Conservation (phyloP, 2,113 vertebrate species). For the Neolamprologus toae region DNA sequence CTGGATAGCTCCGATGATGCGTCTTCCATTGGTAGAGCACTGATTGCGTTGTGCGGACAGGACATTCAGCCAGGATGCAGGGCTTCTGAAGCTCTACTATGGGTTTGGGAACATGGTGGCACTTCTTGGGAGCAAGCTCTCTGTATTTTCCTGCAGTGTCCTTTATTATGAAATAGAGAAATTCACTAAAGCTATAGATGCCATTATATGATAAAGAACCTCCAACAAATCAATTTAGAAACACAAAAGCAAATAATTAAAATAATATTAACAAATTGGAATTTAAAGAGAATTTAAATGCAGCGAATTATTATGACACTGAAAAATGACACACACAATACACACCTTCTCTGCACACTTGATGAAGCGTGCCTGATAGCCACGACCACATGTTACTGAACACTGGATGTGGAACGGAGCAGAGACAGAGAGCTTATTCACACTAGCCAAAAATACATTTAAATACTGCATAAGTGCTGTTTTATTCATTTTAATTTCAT, state of each 20-base stretch:
- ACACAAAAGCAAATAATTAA: neutral
- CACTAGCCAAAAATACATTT: neutral
- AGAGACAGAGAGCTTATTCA: neutral
- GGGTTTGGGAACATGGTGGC: slow-evolving; percentile 73
- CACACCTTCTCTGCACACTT: slow-evolving; percentile 79
- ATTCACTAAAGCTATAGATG: neutral
- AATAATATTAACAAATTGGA: neutral
- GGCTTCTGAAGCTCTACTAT: slow-evolving; percentile 66
- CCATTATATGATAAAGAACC: neutral
- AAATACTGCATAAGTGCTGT: neutral
- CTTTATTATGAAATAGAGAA: neutral
- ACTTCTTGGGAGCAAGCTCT: slow-evolving; percentile 76
- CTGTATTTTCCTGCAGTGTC: slow-evolving; percentile 77
- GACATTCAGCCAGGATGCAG: slow-evolving; percentile 68
- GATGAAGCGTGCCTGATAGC: slow-evolving; percentile 74
- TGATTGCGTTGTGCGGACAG: slow-evolving; percentile 31
- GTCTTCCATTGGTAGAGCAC: slow-evolving; percentile 8
- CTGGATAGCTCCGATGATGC: neutral
- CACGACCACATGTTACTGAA: slow-evolving; percentile 76
- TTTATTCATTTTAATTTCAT: neutral
- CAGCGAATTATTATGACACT: neutral
- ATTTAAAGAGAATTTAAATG: neutral
- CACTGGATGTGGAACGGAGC: slow-evolving; percentile 63
- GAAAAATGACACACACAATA: neutral
- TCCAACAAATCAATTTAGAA: neutral